Evolutionary conservation across 2,888 invertebrate genomes (phyloP), one percentile per base, ranked within the genome.

Genomic region (Drosophila acutilabella): DNA sequence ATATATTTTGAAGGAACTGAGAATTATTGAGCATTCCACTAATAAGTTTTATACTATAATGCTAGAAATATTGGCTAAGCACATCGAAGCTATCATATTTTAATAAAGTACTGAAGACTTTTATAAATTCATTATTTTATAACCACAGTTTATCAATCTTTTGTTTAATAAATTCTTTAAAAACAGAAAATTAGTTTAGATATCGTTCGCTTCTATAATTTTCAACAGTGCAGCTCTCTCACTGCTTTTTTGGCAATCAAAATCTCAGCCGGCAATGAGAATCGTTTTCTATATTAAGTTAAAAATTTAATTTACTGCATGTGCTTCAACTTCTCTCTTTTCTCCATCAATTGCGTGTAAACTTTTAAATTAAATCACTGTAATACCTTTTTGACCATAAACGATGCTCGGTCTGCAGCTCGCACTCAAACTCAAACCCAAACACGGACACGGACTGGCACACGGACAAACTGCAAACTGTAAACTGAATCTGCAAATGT

Each of bases 291-390:
- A 68, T 70, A 87, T 83, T 83, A 75, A 88, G 79, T 89, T 84
- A 73, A 74, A 62, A 81, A 87, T 72, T 84, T 74, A 59, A 89
- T 83, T 83, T 84, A 60, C 79, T 69, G 68, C 81, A 81, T 84
- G 70, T 80, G 84, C 68, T 66, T 53, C 81, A 70, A 61, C 61
- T 67, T 54, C 51, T 47, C 36, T 18, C 14, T 47, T 41, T 1
- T 38, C 36, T n/a, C 30, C 56, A 18, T 48, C 48, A 58, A 44
- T 52, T 71, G 64, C 56, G 61, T 67, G 47, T 64, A 71, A 83
- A 83, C 79, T 87, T 84, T 78, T 65, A 74, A 89, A 84, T 89
- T 67, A 71, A 88, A 79, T 85, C 72, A 68, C 23, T 65, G 67
- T 66, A 85, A 81, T 70, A 66, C 69, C 59, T 57, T 81, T 47